A percentile compares a stretch with the other conserved stretches of the same genome.
Evolutionary conservation across 2,113 vertebrate genomes (phyloP).

Genomic region (Marmota monax): DNA sequence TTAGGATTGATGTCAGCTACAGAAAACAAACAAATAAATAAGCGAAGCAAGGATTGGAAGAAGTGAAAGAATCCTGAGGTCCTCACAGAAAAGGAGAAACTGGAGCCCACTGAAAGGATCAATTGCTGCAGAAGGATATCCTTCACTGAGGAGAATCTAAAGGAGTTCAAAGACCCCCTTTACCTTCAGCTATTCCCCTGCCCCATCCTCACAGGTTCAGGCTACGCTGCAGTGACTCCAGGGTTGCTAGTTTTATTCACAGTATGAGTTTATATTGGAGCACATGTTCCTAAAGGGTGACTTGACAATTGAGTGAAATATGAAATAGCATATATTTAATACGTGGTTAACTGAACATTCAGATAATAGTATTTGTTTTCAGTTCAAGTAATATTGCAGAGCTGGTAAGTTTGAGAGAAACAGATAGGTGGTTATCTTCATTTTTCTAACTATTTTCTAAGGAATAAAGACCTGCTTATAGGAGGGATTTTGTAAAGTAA

Average conservation of each 20-base stretch:
- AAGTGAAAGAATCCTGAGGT: not conserved
- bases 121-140: not conserved
- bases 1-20: not conserved
- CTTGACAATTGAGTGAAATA: slow-evolving; percentile 50
- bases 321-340: slow-evolving; percentile 48
- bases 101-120: not conserved
- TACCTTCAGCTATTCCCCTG: not conserved
- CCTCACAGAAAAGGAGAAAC: not conserved
- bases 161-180: not conserved
- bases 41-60: not conserved
- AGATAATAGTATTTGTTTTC: slow-evolving; percentile 67
- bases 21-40: not conserved
- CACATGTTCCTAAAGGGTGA: not conserved
- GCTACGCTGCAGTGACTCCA: not conserved
- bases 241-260: not conserved
- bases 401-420: slow-evolving; percentile 47
- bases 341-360: slow-evolving; percentile 45
- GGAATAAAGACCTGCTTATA: slow-evolving; percentile 61
- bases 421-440: slow-evolving; percentile 49
- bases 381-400: not conserved
- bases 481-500: slow-evolving; percentile 13
- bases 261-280: not conserved
- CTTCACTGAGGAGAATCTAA: not conserved
- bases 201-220: no score
- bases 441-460: slow-evolving; percentile 71